Evolutionary conservation across 2,113 vertebrate species (phyloP).

Genomic region (Hemicordylus capensis): DNA sequence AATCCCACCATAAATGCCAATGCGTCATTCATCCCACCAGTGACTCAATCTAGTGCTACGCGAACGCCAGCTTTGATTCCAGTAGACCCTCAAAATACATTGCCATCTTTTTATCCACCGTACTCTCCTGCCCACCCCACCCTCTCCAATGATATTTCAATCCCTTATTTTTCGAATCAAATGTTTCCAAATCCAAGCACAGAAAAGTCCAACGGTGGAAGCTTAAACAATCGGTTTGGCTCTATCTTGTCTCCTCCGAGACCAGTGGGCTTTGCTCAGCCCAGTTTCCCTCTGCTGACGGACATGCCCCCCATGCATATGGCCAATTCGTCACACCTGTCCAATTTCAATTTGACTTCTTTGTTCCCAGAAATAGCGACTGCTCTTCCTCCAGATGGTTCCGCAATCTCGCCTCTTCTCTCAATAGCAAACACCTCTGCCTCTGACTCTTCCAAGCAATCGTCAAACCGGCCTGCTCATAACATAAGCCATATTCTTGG

Average conservation of each 20-base stretch:
- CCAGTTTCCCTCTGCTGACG: slow-evolving; percentile 92
- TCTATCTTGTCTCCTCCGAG: slow-evolving; percentile 98
- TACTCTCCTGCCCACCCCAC: slow-evolving; percentile 98
- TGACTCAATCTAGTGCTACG: slow-evolving; percentile 88
- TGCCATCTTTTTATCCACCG: slow-evolving; percentile 94
- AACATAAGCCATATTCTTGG: slow-evolving; percentile 99
- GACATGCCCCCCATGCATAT: slow-evolving; percentile 97
- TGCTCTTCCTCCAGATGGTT: slow-evolving; percentile 92
- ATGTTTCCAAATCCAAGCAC: slow-evolving; percentile 95
- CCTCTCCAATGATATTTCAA: slow-evolving; percentile 92
- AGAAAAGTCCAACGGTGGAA: slow-evolving; percentile 87
- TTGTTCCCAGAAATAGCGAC: slow-evolving; percentile 97
- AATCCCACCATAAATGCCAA: slow-evolving; percentile 95
- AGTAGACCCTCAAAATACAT: slow-evolving; percentile 92
- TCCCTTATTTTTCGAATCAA: slow-evolving; percentile 97
- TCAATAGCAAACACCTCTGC: slow-evolving; percentile 93
- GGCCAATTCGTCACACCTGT: slow-evolving; percentile 92
- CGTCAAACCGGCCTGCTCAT: slow-evolving; percentile 94
- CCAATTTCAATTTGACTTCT: slow-evolving; percentile 97
- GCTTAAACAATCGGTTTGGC: slow-evolving; percentile 94
- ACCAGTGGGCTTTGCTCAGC: slow-evolving; percentile 94
- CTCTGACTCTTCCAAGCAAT: slow-evolving; percentile 93
- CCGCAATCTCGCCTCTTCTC: slow-evolving; percentile 95
- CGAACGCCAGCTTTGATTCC: slow-evolving; percentile 92
- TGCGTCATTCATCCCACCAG: slow-evolving; percentile 92